Evolutionary conservation across 2,888 invertebrate species (phyloP), one percentile per base, ranked within the genome.

Genomic region (Plagiodera versicolora): DNA sequence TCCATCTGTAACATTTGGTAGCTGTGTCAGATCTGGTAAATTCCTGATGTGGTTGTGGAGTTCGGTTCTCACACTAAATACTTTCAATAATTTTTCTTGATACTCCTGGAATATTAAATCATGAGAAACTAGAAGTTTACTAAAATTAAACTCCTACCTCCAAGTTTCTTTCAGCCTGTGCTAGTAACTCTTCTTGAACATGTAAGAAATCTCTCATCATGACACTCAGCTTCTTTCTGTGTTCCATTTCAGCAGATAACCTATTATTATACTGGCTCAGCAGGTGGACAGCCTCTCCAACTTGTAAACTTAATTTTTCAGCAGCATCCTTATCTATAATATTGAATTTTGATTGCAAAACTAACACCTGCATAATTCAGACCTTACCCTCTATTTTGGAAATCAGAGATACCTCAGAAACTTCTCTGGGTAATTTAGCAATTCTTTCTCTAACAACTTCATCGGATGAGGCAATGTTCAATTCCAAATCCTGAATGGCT

Each of bases 381-480:
- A n/a, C 16, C 64, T 68, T 83, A 91, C 91, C 92, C 86, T 90
- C 89, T 71, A 97, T 83, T 83, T 95, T 95, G 68, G 89, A 86
- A 60, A 98, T 85, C 74, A 92, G 86, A 69, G 89, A 87, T 3
- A 94, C 87, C 85, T 98, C 96, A 0, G 96, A 96, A 2, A 98
- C 95, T 83, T 96, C 95, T 51, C 92, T 91, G 0, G 98, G 98
- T 55, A 98, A 83, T 60, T 92, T 94, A 0, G 97, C 95, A 70
- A 98, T 98, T 76, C 91, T 88, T 79, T 97, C 95, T 67, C 98
- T 83, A 1, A 96, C 93, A 0, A 88, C 87, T 65, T 95, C 97
- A 83, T 98, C 98, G 72, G 95, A 93, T 0, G 97, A 97, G 1
- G 98, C 96, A 61, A 95, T 94, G 74, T 94, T 94, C 73, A 92